phyloP scores from a whole-genome alignment of 2,797 vertebrate species.

The Sebastes goodei region DNA sequence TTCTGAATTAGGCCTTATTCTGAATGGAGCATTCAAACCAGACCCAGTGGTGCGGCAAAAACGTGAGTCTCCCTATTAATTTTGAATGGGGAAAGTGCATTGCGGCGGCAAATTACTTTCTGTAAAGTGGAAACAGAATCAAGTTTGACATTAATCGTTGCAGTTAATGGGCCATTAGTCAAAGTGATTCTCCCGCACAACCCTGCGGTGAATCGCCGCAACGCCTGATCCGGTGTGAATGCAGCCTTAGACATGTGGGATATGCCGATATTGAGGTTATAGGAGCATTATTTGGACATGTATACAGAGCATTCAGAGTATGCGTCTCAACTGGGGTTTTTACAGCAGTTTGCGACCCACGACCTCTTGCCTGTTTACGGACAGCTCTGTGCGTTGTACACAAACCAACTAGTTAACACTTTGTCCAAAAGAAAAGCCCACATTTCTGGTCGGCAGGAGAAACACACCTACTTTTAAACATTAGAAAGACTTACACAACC shows the following conservation, averaged over 20 bases:
- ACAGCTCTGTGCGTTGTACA: background rate
- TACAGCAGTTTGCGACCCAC: background rate
- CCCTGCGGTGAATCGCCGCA: too few species aligned
- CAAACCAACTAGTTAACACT: background rate
- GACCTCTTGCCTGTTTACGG: background rate
- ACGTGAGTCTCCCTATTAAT: too few species aligned
- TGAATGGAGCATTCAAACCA: background rate
- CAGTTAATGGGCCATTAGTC: too few species aligned
- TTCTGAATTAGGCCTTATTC: background rate
- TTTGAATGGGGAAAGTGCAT: too few species aligned
- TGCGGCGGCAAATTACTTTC: too few species aligned
- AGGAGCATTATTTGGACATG: background rate
- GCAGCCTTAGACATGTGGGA: background rate
- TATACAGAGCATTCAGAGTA: background rate
- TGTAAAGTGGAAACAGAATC: too few species aligned
- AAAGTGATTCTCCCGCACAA: too few species aligned
- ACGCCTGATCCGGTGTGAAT: too few species aligned
- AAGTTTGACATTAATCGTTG: too few species aligned
- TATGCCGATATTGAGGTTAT: background rate
- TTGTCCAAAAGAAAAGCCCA: too few species aligned
- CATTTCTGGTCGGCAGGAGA: background rate
- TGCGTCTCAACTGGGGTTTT: background rate
- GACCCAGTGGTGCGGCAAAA: too few species aligned
- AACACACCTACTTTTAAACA: background rate
- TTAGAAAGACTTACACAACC: background rate